These are phyloP conservation scores for Actinia equina DNA, from an alignment of 64 coral and sea anemone species.

Conservation along the genomic window DNA sequence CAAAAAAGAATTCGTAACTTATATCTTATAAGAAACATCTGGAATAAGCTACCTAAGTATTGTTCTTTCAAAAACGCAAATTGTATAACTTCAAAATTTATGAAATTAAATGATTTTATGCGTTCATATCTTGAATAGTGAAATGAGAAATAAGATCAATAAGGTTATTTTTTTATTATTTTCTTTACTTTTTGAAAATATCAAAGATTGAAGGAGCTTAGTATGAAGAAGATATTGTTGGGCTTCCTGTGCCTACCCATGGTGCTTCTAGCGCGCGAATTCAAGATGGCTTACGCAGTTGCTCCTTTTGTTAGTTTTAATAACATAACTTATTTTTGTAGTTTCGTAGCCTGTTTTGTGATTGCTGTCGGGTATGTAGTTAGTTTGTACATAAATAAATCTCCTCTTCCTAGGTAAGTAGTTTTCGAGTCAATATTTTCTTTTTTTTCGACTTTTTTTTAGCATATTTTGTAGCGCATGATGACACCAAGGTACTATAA, in stretches of 20 bases:
- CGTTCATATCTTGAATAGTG: too few relatives aligned
- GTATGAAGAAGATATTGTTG: background rate
- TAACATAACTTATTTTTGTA: slow-evolving; percentile 62
- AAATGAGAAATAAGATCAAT: too few relatives aligned
- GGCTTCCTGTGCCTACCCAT: slow-evolving; percentile 31
- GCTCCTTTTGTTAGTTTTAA: slow-evolving; percentile 66
- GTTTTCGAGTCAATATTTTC: background rate
- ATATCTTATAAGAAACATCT: background rate
- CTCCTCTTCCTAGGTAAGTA: slow-evolving; percentile 78
- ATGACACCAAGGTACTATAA: background rate
- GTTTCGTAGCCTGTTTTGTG: slow-evolving; percentile 75
- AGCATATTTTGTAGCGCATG: background rate
- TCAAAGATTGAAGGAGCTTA: background rate
- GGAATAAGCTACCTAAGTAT: too few relatives aligned
- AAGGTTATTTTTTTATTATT: background rate
- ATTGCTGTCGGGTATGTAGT: slow-evolving; percentile 81
- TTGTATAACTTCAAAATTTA: too few relatives aligned
- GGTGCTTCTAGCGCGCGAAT: background rate
- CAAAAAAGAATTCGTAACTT: background rate
- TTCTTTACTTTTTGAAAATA: background rate
- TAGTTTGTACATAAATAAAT: slow-evolving; percentile 88
- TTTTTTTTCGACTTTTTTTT: background rate
- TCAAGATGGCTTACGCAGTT: slow-evolving; percentile 70
- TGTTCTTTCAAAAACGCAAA: too few relatives aligned
- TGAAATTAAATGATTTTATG: too few relatives aligned